Evolutionary conservation across 2,797 vertebrate species (phyloP), one percentile per base, ranked within the genome.

Genomic region (Paedocypris micromegethes): DNA sequence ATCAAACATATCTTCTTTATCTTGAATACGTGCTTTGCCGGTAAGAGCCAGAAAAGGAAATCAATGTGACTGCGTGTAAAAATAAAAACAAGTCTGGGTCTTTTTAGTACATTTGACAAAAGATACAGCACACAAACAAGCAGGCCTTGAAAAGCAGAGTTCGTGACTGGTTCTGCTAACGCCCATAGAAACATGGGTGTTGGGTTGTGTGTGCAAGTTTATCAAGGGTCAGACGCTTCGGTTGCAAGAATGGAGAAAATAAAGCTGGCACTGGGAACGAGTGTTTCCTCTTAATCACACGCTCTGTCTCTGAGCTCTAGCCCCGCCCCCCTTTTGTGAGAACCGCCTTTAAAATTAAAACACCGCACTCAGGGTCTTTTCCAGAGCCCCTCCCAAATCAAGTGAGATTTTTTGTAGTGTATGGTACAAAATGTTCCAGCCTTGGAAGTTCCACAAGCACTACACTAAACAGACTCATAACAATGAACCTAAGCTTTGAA

Each of bases 351-450:
- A 50, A 46, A 6, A 1, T 42, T 47, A 59, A 49, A 50, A 48
- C 6, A 8, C 9, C 47, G 2, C 37, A 67, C 49, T 37, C 23
- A 37, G n/a, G 44, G 2, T 46, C 38, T 64, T 5, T 7, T 68
- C 42, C 39, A 46, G 43, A 61, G 8, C 7, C 38, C 68, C 53
- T 45, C 47, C 47, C 49, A 4, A 5, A 43, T 5, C 23, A 5
- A n/a, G 40, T 42, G n/a, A 49, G 58, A 64, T 47, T 65, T 41
- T 50, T 51, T 43, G 49, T 2, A 41, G 45, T 8, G 3, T 60
- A 4, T 54, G 37, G 70, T 9, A 72, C 63, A 72, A 37, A 66
- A 66, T 55, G 57, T 72, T 72, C 63, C 60, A 64, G 23, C 40
- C 50, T 55, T 55, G 51, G 49, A 53, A 72, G 38, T 23, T 23